phyloP scores from a whole-genome alignment of 2,113 vertebrate species.

The Amphiprion percula region DNA sequence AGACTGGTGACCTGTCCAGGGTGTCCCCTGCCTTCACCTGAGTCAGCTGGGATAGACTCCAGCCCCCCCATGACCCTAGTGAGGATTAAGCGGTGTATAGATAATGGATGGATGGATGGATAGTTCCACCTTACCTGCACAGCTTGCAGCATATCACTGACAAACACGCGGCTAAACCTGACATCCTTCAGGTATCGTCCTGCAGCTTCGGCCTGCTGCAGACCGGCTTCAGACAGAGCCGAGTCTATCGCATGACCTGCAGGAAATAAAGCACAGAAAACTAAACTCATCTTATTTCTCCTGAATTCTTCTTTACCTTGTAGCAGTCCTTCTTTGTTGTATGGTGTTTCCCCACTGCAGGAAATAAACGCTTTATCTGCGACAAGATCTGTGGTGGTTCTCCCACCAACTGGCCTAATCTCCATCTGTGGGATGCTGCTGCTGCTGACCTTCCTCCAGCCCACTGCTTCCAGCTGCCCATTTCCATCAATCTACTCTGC shows the following conservation, averaged over 20 bases:
- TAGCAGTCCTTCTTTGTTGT: constrained; percentile 93
- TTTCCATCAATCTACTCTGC: too few species aligned
- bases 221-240: constrained; percentile 89
- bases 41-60: too few species aligned
- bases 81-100: too few species aligned
- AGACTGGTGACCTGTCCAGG: too few species aligned
- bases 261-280: background rate
- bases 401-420: too few species aligned
- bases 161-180: constrained; percentile 90
- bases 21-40: too few species aligned
- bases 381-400: background rate
- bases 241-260: constrained; percentile 92
- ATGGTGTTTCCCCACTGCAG: constrained; percentile 92
- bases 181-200: constrained; percentile 89
- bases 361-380: constrained; percentile 26
- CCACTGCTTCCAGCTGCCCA: too few species aligned
- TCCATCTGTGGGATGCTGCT: too few species aligned
- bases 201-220: constrained; percentile 90
- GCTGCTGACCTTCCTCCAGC: too few species aligned
- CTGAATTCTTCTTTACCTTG: constrained; percentile 86
- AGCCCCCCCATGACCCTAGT: too few species aligned
- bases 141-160: constrained; percentile 91
- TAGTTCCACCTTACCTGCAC: constrained; percentile 82
- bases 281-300: background rate
- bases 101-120: too few species aligned